Base-by-base conservation (phyloP, 35 echinoderm and acorn worm species). In the Apostichopus japonicus region DNA sequence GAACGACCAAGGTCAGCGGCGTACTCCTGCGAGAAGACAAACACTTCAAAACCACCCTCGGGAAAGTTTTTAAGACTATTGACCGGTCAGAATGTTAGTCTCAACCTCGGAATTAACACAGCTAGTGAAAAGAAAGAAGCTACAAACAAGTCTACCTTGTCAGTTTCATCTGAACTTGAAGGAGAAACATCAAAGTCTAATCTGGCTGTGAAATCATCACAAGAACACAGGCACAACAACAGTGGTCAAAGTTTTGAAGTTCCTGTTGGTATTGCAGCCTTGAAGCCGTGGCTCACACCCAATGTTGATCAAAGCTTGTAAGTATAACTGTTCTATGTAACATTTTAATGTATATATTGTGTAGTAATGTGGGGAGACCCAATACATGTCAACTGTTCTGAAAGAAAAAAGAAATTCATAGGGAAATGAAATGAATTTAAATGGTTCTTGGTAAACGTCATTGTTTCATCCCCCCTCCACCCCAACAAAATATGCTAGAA, bases 1-100 rank as follows among this genome's bases (percentile, higher is more conserved):
- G 86, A 75, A 27, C 57, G 86, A 72, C 86, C 86, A 4, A 72
- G 63, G 9, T 89, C 86, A 53, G 86, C 86, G 71, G 86, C 59
- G n/a, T 3, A 44, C 22, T n/a, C 23, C 23, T 19, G 22, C 33
- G 62, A 89, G 63, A 72, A 89, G 22, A 89, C 33, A 33, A 52
- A 6, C 44, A 63, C 8, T 33, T 72, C 62, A 33, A 71, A n/a
- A 53, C 86, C 86, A 51, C 61, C 86, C 17, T 72, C 86, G 4
- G 86, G 61, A 10, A 89, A 89, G 25, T 6, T 16, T 89, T 2
- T 61, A 15, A 67, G 63, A 72, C 86, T 75, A 51, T 9, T 75
- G 10, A 23, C 23, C 8, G 67, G 67, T 16, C 86, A 72, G 59
- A 72, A 51, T 17, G 15, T 89, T 11, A 33, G 59, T 53, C 24